A percentile compares a stretch with the other conserved stretches of the same genome.
phyloP scores from a whole-genome alignment of 2,797 vertebrate species.

The Columba guinea region DNA sequence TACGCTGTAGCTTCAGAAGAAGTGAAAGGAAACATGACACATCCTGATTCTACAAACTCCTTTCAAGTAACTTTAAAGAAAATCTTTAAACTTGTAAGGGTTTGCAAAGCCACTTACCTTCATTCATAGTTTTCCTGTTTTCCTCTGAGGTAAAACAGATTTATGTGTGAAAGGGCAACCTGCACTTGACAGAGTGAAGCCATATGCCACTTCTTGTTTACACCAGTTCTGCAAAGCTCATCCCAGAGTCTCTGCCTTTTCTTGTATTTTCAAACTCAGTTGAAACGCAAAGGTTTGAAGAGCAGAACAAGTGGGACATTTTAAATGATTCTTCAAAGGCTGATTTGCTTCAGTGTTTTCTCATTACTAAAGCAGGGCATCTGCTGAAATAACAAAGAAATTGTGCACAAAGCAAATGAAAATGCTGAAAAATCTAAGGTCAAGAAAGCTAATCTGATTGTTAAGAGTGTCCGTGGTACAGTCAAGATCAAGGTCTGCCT shows the following conservation, averaged over 20 bases:
- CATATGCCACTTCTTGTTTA: neutral
- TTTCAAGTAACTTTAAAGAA: conserved; percentile 26
- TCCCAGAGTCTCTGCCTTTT: neutral
- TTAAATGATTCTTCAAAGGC: neutral
- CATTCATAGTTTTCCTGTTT: conserved; percentile 48
- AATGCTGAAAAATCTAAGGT: neutral
- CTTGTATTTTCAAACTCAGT: neutral
- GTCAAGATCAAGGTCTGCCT: neutral
- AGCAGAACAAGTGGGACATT: neutral
- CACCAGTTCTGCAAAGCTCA: neutral
- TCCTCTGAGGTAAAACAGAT: conserved; percentile 32
- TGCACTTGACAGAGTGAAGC: neutral
- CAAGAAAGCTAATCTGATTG: neutral
- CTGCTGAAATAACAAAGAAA: neutral
- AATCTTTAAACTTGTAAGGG: neutral
- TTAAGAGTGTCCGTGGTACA: neutral
- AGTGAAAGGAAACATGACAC: neutral
- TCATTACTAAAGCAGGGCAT: neutral
- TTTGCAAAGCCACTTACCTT: conserved; percentile 8
- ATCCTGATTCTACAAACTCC: conserved; percentile 1
- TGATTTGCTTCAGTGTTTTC: neutral
- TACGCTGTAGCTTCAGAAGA: neutral
- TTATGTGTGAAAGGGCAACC: conserved; percentile 52
- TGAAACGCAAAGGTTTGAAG: neutral
- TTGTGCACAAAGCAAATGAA: neutral